A percentile compares a stretch with the other conserved stretches of the same genome.
Evolutionary conservation across 2,113 vertebrate genomes (phyloP).

Genomic region (Conger conger): DNA sequence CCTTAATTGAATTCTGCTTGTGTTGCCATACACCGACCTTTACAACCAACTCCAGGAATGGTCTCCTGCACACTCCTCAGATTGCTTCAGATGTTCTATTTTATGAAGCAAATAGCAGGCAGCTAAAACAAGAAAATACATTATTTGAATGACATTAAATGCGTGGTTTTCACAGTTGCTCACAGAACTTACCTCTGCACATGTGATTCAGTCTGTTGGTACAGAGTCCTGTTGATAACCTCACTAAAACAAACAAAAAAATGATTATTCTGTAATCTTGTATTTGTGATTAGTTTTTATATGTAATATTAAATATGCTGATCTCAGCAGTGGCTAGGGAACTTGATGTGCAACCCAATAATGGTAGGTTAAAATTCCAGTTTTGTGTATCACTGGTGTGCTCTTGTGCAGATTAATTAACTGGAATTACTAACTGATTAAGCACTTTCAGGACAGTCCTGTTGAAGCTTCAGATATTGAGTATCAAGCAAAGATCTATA

Average conservation of each 20-base stretch:
- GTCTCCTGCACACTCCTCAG: neutral
- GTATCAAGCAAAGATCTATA: neutral
- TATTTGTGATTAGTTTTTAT: neutral
- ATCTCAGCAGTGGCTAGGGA: neutral
- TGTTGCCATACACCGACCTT: neutral
- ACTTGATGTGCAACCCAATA: neutral
- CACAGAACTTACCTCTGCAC: neutral
- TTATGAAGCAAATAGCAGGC: neutral
- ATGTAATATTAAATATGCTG: neutral
- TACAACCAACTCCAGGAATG: neutral
- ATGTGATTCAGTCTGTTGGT: neutral
- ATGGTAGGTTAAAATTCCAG: neutral
- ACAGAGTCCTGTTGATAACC: neutral
- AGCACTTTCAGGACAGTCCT: neutral
- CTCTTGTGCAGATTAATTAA: neutral
- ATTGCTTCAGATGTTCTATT: neutral
- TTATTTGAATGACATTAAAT: neutral
- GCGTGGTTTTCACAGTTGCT: neutral
- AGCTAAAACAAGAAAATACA: neutral
- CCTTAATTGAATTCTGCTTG: slow-evolving; percentile 13
- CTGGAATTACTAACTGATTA: neutral
- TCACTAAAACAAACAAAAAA: neutral
- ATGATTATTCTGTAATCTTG: neutral
- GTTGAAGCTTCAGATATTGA: neutral
- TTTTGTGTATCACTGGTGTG: neutral